These are phyloP conservation scores for Muscicapa comitata DNA, from an alignment of 2,797 vertebrate species.

Conservation along the genomic window DNA sequence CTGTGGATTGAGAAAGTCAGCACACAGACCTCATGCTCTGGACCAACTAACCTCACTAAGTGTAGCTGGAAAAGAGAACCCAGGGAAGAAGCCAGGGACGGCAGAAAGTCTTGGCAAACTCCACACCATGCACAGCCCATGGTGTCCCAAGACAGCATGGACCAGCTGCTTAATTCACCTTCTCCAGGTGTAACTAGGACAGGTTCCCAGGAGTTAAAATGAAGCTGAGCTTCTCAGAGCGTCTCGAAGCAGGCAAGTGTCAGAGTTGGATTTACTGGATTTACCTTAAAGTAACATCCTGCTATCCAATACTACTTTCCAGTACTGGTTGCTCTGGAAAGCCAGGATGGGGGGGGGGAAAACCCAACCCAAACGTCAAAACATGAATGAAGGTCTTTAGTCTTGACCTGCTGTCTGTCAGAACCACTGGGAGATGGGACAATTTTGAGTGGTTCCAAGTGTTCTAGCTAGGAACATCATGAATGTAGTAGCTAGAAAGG, in stretches of 20 bases:
- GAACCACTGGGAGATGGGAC: neutral
- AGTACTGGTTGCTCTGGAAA: neutral
- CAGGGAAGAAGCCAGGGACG: neutral
- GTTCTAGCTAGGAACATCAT: neutral
- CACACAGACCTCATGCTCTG: neutral
- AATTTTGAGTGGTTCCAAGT: neutral
- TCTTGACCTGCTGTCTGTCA: neutral
- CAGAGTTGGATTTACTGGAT: neutral
- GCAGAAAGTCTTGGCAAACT: neutral
- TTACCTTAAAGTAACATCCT: neutral
- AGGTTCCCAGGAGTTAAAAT: neutral
- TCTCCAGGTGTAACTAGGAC: neutral
- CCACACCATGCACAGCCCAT: too few species aligned
- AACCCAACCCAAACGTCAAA: neutral
- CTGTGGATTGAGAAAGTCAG: conserved; percentile 69
- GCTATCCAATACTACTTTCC: neutral
- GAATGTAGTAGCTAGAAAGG: neutral
- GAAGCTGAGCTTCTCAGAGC: neutral
- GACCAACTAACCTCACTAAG: neutral
- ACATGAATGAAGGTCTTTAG: neutral
- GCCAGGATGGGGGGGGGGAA: rapidly evolving
- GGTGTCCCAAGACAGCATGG: neutral
- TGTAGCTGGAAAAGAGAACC: neutral
- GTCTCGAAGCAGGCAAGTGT: neutral
- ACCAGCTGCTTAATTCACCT: neutral